Percentiles rank a stretch among this genome's conserved stretches.
Evolutionary conservation across 2,888 invertebrate genomes (phyloP).

Genomic region (Volucella zonaria): DNA sequence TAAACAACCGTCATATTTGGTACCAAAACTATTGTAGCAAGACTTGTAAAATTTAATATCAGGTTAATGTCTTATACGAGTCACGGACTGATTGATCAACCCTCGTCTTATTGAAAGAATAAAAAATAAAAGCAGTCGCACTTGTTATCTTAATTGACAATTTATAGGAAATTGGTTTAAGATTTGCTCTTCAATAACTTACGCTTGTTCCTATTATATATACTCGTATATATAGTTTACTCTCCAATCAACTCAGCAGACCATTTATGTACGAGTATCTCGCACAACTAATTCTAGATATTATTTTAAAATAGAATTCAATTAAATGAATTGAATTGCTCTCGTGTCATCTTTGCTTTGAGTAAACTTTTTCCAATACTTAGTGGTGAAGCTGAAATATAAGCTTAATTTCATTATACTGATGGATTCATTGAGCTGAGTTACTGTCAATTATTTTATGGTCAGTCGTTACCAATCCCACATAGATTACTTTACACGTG

Average conservation of each 20-base stretch:
- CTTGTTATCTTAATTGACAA: too few relatives aligned
- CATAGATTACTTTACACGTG: not conserved
- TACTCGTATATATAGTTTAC: not conserved
- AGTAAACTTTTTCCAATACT: slow-evolving; percentile 39
- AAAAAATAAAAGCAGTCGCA: too few relatives aligned
- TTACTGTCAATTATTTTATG: slow-evolving; percentile 55
- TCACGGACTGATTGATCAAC: too few relatives aligned
- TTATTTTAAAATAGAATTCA: slow-evolving; percentile 39
- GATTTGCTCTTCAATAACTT: not conserved
- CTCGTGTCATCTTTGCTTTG: slow-evolving; percentile 13
- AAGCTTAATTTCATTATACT: slow-evolving; percentile 56
- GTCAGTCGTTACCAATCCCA: slow-evolving; percentile 8
- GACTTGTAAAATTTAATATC: too few relatives aligned
- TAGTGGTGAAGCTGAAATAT: slow-evolving; percentile 32
- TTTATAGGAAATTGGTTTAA: too few relatives aligned
- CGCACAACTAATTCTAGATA: not conserved
- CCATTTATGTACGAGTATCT: not conserved
- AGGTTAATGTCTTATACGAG: too few relatives aligned
- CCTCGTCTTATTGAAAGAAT: too few relatives aligned
- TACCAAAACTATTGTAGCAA: too few relatives aligned
- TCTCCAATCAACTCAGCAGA: not conserved
- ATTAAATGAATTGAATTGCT: slow-evolving; percentile 42
- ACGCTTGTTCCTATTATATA: not conserved
- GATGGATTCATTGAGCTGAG: slow-evolving; percentile 52
- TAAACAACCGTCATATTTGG: too few relatives aligned